Conservation (phyloP, 2,113 vertebrate species). For the Brachirus orientalis region DNA sequence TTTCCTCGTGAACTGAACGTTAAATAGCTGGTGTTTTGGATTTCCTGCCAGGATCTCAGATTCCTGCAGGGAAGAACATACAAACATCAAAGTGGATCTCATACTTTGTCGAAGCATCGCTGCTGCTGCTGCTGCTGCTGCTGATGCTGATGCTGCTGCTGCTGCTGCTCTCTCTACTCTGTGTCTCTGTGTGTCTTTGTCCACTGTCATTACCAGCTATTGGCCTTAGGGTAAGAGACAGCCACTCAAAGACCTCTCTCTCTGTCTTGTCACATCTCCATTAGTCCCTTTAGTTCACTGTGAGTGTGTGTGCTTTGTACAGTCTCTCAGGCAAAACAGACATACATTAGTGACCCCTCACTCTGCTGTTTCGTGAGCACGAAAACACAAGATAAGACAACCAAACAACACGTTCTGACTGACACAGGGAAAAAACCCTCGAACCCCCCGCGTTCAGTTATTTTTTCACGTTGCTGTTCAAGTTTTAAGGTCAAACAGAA, state of each 20-base stretch:
- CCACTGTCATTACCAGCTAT: constrained; percentile 58
- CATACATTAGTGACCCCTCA: constrained; percentile 46
- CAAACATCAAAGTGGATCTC: constrained; percentile 43
- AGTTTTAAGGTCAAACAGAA: too few relatives aligned
- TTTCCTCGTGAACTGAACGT: too few relatives aligned
- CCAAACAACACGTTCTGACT: too few relatives aligned
- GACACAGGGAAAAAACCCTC: too few relatives aligned
- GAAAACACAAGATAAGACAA: background rate
- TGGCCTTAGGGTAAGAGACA: constrained; percentile 60
- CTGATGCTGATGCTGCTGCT: constrained; percentile 38
- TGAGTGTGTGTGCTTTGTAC: constrained; percentile 17
- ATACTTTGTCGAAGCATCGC: constrained; percentile 35
- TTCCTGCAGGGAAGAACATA: constrained; percentile 40
- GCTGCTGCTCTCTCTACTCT: constrained; percentile 36
- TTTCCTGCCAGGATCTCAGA: constrained; percentile 6
- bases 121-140: too few relatives aligned
- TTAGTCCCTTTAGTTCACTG: constrained; percentile 58
- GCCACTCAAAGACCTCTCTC: constrained; percentile 59
- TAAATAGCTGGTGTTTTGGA: background rate
- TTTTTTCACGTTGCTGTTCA: too few relatives aligned
- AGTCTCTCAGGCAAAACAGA: constrained; percentile 47
- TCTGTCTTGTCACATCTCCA: constrained; percentile 73
- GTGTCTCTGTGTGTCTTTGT: constrained; percentile 39
- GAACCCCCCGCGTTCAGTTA: too few relatives aligned
- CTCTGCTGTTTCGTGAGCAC: background rate